Base-by-base conservation (phyloP, 2,888 invertebrate genomes). In the Tuta absoluta region DNA sequence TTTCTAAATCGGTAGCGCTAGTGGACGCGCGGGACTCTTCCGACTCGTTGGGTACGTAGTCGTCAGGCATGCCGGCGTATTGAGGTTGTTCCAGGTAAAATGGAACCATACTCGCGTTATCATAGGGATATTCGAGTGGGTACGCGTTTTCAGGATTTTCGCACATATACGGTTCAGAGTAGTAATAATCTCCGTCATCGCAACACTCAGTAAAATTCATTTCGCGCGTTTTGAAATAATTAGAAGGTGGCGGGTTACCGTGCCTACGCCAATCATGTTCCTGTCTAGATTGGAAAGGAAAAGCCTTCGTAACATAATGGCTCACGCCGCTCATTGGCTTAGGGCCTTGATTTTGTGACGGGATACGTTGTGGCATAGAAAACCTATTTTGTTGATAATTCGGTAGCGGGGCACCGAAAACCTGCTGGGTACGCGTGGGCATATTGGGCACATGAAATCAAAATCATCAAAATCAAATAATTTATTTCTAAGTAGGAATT, bases 211-310 rank as follows among this genome's bases (percentile, higher is more conserved):
- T 71, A 23, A 69, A 64, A 65, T 74, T 71, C 19, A 71, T 45
- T 53, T 72, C 71, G 0, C 67, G 58, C 12, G 67, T 65, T 65
- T 73, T 71, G 65, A 74, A 72, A 64, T 75, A 72, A 33, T 74
- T 71, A 19, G 57, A 64, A 0, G 69, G 72, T 0, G 71, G 70
- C 23, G 73, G 71, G 61, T 73, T 72, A 0, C 71, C 71, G 1
- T 38, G 64, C 56, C 57, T 69, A 17, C 33, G n/a, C 72, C 72
- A 72, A 64, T 74, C 68, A 37, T 70, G 68, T 0, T 66, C 67
- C n/a, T n/a, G n/a, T n/a, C n/a, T n/a, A 10, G 62, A 23, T 14
- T n/a, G 58, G 12, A 48, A 56, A 11, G 58, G 62, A 8, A 66
- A 8, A 7, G 57, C 57, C 17, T 61, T 68, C 5, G 65, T 5